These are phyloP conservation scores for Erebia palarica DNA, from an alignment of 2,888 invertebrate genomes.

Conservation along the genomic window DNA sequence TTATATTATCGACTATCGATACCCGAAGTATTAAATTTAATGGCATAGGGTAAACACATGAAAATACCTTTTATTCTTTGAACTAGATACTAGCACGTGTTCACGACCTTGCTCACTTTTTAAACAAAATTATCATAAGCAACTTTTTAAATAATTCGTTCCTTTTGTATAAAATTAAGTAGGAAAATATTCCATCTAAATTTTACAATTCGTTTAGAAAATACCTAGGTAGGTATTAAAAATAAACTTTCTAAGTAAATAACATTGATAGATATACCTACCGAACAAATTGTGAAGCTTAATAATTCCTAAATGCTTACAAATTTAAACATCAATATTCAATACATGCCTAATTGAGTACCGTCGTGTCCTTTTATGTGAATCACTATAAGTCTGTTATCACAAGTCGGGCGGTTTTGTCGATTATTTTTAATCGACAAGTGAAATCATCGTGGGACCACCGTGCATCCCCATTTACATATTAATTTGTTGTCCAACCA, in stretches of 20 bases:
- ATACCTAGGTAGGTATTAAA: neutral
- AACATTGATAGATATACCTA: neutral
- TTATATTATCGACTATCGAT: conserved; percentile 33
- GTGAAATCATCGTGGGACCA: conserved; percentile 61
- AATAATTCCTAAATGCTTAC: conserved; percentile 13
- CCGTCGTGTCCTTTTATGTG: conserved; percentile 12
- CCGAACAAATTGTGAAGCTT: neutral
- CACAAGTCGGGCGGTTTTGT: conserved; percentile 31
- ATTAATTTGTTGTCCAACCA: conserved; percentile 77
- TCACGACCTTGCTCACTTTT: no score
- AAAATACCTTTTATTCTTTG: neutral
- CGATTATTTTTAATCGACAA: conserved; percentile 49
- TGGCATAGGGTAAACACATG: neutral
- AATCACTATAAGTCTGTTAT: conserved; percentile 30
- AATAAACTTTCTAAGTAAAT: neutral
- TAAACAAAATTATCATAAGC: neutral
- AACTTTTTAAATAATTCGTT: neutral
- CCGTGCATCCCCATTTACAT: conserved; percentile 76
- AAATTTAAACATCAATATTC: conserved; percentile 18
- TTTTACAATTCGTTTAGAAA: no score
- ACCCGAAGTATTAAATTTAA: conserved; percentile 9
- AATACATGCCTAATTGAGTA: conserved; percentile 25
- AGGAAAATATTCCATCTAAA: no score
- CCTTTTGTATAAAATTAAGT: neutral
- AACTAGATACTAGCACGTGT: neutral